Conservation (phyloP, 2,888 invertebrate genomes). For the Calameuta pallipes region DNA sequence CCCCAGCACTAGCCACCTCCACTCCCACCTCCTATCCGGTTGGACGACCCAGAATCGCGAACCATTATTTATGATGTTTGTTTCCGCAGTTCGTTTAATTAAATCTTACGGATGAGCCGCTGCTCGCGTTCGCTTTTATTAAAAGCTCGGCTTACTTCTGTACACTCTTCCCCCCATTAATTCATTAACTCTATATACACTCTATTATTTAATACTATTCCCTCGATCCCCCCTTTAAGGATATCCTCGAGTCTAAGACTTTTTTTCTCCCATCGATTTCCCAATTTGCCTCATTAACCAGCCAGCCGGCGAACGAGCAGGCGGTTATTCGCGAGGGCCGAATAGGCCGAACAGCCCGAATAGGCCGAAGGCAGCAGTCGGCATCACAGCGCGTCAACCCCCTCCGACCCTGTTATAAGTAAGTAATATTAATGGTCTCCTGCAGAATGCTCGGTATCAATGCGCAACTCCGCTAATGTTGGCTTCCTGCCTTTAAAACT, state of each 20-base stretch:
- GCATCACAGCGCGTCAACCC: neutral
- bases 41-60: slow-evolving; percentile 8
- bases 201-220: slow-evolving; percentile 26
- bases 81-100: slow-evolving; percentile 32
- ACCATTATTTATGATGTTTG: slow-evolving; percentile 25
- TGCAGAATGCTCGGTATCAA: slow-evolving; percentile 56
- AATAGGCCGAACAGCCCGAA: no score
- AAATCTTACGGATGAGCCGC: slow-evolving; percentile 24
- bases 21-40: neutral
- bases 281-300: slow-evolving; percentile 14
- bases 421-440: slow-evolving; percentile 65
- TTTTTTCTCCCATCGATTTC: slow-evolving; percentile 12
- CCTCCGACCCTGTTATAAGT: slow-evolving; percentile 37
- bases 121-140: slow-evolving; percentile 12
- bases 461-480: slow-evolving; percentile 59
- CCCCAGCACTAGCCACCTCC: no score
- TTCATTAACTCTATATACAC: slow-evolving; percentile 27
- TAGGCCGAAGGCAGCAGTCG: neutral
- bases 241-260: neutral
- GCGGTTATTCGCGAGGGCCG: neutral
- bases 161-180: no score
- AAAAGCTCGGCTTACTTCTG: no score
- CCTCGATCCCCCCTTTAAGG: neutral
- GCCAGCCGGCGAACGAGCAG: slow-evolving; percentile 1
- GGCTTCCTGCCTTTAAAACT: slow-evolving; percentile 65